Base-by-base conservation (phyloP, 1,140 invertebrate species). In the Hylyphantes graminicola region DNA sequence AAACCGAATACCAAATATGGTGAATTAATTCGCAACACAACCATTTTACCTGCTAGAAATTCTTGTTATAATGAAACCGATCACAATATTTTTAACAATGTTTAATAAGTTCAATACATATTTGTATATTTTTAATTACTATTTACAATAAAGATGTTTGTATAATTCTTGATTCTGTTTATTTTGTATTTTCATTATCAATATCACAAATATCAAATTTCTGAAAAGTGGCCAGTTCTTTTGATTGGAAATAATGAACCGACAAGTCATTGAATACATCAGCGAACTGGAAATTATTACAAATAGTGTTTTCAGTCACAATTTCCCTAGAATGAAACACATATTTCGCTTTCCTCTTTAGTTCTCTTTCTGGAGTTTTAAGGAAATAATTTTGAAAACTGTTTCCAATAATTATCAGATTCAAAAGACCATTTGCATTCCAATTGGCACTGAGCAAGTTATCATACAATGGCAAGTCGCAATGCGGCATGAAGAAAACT, bases 401-500 rank as follows among this genome's bases (percentile, higher is more conserved):
- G 21, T 78, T 78, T 21, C 76, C 76, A 55, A 78, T 78, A 54
- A 78, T 19, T 13, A 78, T 55, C 17, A 78, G 35, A 7, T 78
- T 78, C 51, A 17, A 19, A 17, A 64, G 61, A 10, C 35, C 21
- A 13, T 78, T 17, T 55, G 19, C 15, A 13, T 67, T 65, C 76
- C 76, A 78, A 21, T 78, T 78, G 2, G 63, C 13, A 11, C 50
- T 65, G 1, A 78, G 15, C 7, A 78, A 55, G 55, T 78, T 78
- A 19, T 78, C 67, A 78, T 67, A 78, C 51, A 78, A 19, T 8
- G 15, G 19, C 48, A 17, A 13, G 67, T 78, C 63, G 48, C 63
- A 78, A 54, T 78, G 76, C 1, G 63, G 63, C 63, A 67, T 78
- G 53, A 78, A 78, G 50, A 78, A 78, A 54, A 57, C 65, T 35